phyloP scores from a whole-genome alignment of 1,140 invertebrate genomes.

The Lethocerus indicus region DNA sequence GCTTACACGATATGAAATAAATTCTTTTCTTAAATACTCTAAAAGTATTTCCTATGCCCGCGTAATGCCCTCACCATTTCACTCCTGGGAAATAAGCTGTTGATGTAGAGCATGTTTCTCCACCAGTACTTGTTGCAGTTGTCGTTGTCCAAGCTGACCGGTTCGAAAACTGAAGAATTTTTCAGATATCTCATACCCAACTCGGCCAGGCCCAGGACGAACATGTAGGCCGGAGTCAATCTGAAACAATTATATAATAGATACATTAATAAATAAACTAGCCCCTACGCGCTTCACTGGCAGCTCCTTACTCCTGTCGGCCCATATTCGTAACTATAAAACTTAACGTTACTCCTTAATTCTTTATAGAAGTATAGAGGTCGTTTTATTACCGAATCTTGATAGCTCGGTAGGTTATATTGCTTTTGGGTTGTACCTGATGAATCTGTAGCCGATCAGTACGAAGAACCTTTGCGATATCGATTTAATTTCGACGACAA shows the following conservation, averaged over 20 bases:
- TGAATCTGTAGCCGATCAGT: conserved; percentile 44
- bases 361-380: too few species aligned
- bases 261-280: too few species aligned
- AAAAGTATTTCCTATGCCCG: background rate
- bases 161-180: conserved; percentile 55
- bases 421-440: conserved; percentile 35
- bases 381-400: too few species aligned
- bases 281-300: too few species aligned
- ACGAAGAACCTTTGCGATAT: conserved; percentile 29
- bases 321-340: too few species aligned
- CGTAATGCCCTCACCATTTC: conserved; percentile 42
- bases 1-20: too few species aligned
- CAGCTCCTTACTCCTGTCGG: too few species aligned
- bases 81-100: conserved; percentile 54
- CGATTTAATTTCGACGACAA: background rate
- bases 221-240: conserved; percentile 63
- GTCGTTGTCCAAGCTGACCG: conserved; percentile 48
- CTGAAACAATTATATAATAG: conserved; percentile 24
- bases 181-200: conserved; percentile 42
- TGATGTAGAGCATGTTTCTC: conserved; percentile 65
- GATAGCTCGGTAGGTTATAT: too few species aligned
- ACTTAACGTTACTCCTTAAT: too few species aligned
- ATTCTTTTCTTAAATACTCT: background rate
- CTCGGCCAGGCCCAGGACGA: conserved; percentile 56
- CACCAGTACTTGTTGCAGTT: conserved; percentile 66